Percentiles rank a stretch among this genome's conserved stretches.
These are phyloP conservation scores for Tromatobia lineatoria DNA, from an alignment of 2,888 invertebrate genomes.

Conservation along the genomic window DNA sequence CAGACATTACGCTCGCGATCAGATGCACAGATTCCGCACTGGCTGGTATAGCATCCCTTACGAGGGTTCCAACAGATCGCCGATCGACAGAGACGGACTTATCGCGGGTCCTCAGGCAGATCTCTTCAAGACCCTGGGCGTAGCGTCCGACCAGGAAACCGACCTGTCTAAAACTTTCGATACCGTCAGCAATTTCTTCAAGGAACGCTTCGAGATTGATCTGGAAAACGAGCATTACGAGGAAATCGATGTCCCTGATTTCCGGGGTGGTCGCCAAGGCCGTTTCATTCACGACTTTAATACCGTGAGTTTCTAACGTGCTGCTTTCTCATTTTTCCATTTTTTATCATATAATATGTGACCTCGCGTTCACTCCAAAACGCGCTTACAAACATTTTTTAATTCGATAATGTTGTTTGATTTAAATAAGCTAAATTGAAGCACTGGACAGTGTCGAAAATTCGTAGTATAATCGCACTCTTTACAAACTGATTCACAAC, in stretches of 20 bases:
- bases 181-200: slow-evolving; percentile 86
- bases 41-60: slow-evolving; percentile 91
- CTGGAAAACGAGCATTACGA: slow-evolving; percentile 91
- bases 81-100: slow-evolving; percentile 73
- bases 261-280: slow-evolving; percentile 92
- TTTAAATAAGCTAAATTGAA: too few relatives aligned
- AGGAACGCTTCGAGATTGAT: slow-evolving; percentile 94
- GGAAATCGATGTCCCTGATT: slow-evolving; percentile 94
- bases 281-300: slow-evolving; percentile 97
- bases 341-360: background rate
- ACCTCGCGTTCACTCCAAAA: background rate
- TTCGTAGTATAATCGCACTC: too few relatives aligned
- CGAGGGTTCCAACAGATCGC: slow-evolving; percentile 79
- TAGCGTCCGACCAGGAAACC: slow-evolving; percentile 71
- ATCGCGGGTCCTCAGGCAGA: slow-evolving; percentile 75
- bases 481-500: too few relatives aligned
- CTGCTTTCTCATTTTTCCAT: background rate
- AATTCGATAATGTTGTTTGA: too few relatives aligned
- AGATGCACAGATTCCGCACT: slow-evolving; percentile 88
- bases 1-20: slow-evolving; percentile 89
- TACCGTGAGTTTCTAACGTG: slow-evolving; percentile 86
- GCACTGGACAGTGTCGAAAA: background rate
- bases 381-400: too few relatives aligned
- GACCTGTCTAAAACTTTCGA: slow-evolving; percentile 69
- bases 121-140: slow-evolving; percentile 74